Evolutionary conservation across 1,140 invertebrate species (phyloP).

Genomic region (Drosophila ironensis): DNA sequence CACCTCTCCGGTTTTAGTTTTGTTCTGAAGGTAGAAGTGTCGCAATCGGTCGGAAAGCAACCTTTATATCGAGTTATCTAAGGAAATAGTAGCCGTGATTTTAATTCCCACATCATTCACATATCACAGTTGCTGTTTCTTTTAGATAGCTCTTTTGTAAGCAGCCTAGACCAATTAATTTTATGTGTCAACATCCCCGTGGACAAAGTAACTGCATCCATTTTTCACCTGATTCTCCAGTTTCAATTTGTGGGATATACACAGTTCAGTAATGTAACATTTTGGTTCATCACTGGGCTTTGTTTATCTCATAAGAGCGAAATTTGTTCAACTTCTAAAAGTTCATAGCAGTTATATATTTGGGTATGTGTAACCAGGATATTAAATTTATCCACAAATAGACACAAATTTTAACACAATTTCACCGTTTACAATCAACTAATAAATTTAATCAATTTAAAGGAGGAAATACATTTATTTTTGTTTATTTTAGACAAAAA

Average conservation of each 20-base stretch:
- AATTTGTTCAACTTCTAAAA: constrained; percentile 44
- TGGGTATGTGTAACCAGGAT: no score
- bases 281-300: constrained; percentile 84
- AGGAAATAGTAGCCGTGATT: constrained; percentile 82
- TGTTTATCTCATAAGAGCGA: constrained; percentile 84
- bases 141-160: constrained; percentile 82
- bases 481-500: not conserved
- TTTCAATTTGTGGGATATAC: constrained; percentile 83
- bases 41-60: constrained; percentile 20
- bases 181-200: not conserved
- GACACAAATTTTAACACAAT: no score
- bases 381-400: no score
- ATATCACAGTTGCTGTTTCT: constrained; percentile 83
- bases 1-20: constrained; percentile 69
- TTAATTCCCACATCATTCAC: constrained; percentile 46
- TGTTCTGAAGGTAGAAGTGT: constrained; percentile 45
- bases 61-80: constrained; percentile 82
- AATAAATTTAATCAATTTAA: no score
- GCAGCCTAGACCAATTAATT: constrained; percentile 51
- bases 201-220: not conserved
- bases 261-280: constrained; percentile 82
- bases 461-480: no score
- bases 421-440: no score
- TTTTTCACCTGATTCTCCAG: not conserved
- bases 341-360: no score